Percentiles rank a stretch among this genome's conserved stretches.
Evolutionary conservation across 1,140 invertebrate genomes (phyloP).

Genomic region (Saccostrea echinata): DNA sequence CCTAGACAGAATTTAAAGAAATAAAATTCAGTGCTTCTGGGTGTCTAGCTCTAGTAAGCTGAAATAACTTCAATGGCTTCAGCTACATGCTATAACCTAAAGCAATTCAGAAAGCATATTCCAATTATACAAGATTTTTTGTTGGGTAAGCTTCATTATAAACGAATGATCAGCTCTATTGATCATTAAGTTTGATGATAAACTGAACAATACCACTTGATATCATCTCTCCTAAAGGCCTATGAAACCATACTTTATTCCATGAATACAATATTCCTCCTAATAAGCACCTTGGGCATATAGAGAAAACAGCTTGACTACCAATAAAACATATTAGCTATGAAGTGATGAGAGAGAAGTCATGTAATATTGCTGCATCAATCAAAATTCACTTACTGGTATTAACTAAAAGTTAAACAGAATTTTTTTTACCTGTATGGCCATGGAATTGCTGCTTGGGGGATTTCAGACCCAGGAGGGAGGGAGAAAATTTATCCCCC

Average conservation of each 20-base stretch:
- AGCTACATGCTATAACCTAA: neutral
- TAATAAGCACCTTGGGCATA: neutral
- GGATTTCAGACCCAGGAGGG: no score
- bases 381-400: neutral
- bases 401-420: neutral
- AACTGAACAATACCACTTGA: constrained; percentile 3
- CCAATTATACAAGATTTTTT: neutral
- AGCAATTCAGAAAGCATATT: neutral
- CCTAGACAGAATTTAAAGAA: no score
- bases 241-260: neutral
- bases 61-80: no score
- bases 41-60: no score
- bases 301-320: neutral
- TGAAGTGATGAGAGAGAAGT: neutral
- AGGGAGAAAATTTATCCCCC: no score
- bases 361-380: neutral
- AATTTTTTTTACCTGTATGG: neutral
- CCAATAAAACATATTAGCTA: constrained; percentile 10
- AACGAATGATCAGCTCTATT: neutral
- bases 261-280: neutral
- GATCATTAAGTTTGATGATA: constrained; percentile 13
- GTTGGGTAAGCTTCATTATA: neutral
- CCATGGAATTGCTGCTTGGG: no score
- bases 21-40: no score
- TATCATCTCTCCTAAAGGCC: neutral